Base-by-base conservation (phyloP, 2,113 vertebrate genomes). In the Parus major region DNA sequence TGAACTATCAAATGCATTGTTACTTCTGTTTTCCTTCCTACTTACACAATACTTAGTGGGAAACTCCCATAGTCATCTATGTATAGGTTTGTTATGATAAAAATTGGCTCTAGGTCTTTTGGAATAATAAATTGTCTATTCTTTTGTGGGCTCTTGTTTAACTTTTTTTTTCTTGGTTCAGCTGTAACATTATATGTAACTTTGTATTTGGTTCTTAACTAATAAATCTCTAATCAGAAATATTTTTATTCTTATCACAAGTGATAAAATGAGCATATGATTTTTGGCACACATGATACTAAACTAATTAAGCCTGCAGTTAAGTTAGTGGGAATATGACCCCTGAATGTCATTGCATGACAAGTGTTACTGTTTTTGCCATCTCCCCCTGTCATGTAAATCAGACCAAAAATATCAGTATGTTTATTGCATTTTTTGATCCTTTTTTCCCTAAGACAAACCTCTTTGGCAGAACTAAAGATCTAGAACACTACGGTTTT, bases 11-110 rank as follows among this genome's bases (percentile, higher is more conserved):
- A 72, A 82, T 63, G 46, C 60, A 82, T 87, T 95, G 90, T 88
- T 90, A 52, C 16, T 85, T 84, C 66, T 90, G 59, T 73, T 92
- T 94, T 87, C 89, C 82, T 91, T 90, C 78, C 66, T 85, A 24
- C 21, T 59, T 79, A 23, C 82, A 93, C 87, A 94, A 90, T 85
- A 63, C 66, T 82, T 92, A 47, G 12, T 93, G 63, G 73, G 87
- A 94, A 91, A 91, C 94, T 97, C 92, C 84, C 82, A 95, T n/a
- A n/a, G n/a, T n/a, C n/a, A n/a, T n/a, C 41, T 87, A 57, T 82
- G 41, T 75, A 49, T 76, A 75, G 18, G 16, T 87, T 93, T 96
- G 14, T 82, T 88, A 39, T 87, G 41, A 57, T 35, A 80, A 53
- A 91, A 91, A 46, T 85, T 92, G 23, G 20, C 56, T 52, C n/a